Evolutionary conservation across 2,113 vertebrate genomes (phyloP).

Genomic region (Herpailurus yagouaroundi): DNA sequence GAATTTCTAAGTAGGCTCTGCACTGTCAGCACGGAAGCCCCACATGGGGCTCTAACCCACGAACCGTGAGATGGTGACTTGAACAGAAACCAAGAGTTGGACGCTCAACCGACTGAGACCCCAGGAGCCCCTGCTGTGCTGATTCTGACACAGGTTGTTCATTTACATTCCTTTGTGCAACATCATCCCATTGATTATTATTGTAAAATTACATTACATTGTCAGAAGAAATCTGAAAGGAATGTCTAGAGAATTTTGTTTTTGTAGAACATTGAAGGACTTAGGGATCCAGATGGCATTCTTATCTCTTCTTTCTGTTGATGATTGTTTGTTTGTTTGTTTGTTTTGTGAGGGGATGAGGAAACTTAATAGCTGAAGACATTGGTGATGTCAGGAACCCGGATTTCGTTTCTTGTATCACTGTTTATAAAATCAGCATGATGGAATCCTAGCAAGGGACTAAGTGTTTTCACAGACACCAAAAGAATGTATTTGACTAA

Average conservation of each 20-base stretch:
- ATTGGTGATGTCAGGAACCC: not conserved
- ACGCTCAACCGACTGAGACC: too few relatives aligned
- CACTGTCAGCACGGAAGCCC: too few relatives aligned
- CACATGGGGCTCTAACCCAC: too few relatives aligned
- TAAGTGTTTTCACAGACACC: not conserved
- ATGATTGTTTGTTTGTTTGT: not conserved
- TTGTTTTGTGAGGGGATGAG: not conserved
- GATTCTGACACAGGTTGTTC: not conserved
- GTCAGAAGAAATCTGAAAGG: not conserved
- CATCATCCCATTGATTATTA: not conserved
- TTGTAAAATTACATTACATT: not conserved
- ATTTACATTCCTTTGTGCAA: not conserved
- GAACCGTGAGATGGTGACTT: too few relatives aligned
- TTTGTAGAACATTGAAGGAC: not conserved
- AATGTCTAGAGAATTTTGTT: slow-evolving; percentile 1
- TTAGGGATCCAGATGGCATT: not conserved
- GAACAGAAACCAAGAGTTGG: too few relatives aligned
- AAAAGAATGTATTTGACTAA: not conserved
- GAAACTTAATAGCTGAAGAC: not conserved
- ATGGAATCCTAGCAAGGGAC: not conserved
- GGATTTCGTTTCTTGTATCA: not conserved
- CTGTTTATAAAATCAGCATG: not conserved
- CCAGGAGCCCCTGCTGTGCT: not conserved
- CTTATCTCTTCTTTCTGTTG: not conserved
- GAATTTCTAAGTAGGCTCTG: too few relatives aligned